Conservation (phyloP, 2,888 invertebrate species). For the Agrochola lota region DNA sequence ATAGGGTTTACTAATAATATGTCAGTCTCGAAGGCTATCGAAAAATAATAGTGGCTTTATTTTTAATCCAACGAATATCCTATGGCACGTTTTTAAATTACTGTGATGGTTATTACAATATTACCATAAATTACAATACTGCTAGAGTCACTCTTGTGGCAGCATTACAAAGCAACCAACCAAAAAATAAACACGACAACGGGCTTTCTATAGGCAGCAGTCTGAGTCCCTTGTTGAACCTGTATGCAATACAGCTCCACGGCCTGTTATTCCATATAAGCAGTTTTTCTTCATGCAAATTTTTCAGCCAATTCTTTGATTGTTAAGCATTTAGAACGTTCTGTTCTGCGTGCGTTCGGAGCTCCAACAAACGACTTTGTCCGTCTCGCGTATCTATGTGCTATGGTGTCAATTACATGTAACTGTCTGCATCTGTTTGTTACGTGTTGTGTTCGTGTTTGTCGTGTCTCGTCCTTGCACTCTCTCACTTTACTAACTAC, state of each 20-base stretch:
- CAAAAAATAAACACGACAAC: background rate
- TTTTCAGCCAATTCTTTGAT: background rate
- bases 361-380: constrained; percentile 58
- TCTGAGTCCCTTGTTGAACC: background rate
- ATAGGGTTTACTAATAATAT: background rate
- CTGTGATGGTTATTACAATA: no score
- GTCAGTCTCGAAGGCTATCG: background rate
- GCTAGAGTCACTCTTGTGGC: background rate
- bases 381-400: constrained; percentile 79
- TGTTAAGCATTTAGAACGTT: background rate
- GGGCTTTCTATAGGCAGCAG: background rate
- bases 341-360: constrained; percentile 23
- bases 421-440: constrained; percentile 68
- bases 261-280: background rate
- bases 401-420: constrained; percentile 85
- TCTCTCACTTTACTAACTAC: constrained; percentile 40
- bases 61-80: background rate
- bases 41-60: background rate
- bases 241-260: no score
- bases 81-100: background rate
- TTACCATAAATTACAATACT: background rate
- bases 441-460: constrained; percentile 64
- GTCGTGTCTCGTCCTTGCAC: constrained; percentile 74
- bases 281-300: background rate
- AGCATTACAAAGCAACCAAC: background rate